Percentiles rank a stretch among this genome's conserved stretches.
phyloP scores from a whole-genome alignment of 2,888 invertebrate genomes.

The Pterostichus niger region DNA sequence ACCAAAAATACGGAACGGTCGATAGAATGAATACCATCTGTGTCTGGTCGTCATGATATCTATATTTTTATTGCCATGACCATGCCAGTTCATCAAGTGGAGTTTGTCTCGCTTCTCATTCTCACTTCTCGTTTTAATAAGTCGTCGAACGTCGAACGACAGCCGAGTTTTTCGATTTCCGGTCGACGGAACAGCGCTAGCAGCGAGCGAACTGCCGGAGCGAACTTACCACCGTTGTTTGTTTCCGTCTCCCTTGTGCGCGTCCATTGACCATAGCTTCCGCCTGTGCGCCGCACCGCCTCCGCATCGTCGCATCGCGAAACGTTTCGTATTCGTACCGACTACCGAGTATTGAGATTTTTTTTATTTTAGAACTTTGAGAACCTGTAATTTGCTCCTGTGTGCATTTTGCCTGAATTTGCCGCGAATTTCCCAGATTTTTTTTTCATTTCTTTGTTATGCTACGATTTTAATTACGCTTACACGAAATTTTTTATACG shows the following conservation, averaged over 20 bases:
- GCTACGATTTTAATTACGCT: slow-evolving; percentile 77
- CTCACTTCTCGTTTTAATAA: neutral
- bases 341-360: slow-evolving; percentile 60
- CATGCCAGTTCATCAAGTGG: slow-evolving; percentile 1
- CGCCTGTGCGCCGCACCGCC: slow-evolving; percentile 37
- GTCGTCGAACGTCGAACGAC: slow-evolving; percentile 9
- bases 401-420: slow-evolving; percentile 65
- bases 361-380: slow-evolving; percentile 73
- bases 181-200: slow-evolving; percentile 31
- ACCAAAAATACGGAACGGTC: slow-evolving; percentile 73
- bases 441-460: slow-evolving; percentile 75
- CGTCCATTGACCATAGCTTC: slow-evolving; percentile 73
- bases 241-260: slow-evolving; percentile 59
- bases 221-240: slow-evolving; percentile 46
- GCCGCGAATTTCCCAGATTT: slow-evolving; percentile 70
- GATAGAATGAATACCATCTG: slow-evolving; percentile 41
- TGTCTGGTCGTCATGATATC: slow-evolving; percentile 24
- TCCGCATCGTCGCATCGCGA: too few relatives aligned
- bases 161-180: slow-evolving; percentile 52
- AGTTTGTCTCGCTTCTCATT: neutral
- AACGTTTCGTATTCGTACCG: slow-evolving; percentile 1
- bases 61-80: slow-evolving; percentile 34
- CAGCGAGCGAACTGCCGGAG: slow-evolving; percentile 10
- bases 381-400: slow-evolving; percentile 76
- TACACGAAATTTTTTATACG: slow-evolving; percentile 75